Evolutionary conservation across 2,888 invertebrate species (phyloP).

Genomic region (Polymixis lichenea): DNA sequence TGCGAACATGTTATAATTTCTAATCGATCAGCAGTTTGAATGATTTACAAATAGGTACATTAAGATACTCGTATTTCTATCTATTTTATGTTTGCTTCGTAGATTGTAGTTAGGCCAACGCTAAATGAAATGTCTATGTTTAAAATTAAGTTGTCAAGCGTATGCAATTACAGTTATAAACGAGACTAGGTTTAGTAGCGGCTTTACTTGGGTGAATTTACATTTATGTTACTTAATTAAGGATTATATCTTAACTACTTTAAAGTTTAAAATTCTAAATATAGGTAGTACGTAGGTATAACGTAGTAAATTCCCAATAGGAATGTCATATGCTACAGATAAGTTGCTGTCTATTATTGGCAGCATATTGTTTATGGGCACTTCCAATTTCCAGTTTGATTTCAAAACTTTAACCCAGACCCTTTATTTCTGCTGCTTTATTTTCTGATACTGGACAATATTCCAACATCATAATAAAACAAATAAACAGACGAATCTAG

Average conservation of each 20-base stretch:
- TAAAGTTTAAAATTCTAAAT: neutral
- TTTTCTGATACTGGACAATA: no score
- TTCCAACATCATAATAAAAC: neutral
- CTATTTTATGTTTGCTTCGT: neutral
- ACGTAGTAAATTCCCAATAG: neutral
- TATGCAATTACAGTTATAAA: constrained; percentile 16
- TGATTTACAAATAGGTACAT: no score
- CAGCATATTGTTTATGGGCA: neutral
- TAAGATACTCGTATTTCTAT: neutral
- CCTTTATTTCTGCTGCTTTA: neutral
- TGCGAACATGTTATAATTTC: no score
- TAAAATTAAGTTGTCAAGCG: constrained; percentile 52
- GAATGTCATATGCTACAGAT: no score
- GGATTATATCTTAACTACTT: no score
- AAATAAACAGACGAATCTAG: constrained; percentile 27
- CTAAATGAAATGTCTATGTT: constrained; percentile 33
- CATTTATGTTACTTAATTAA: no score
- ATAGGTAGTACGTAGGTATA: no score
- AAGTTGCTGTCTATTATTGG: neutral
- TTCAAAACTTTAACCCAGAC: neutral
- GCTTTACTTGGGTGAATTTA: neutral
- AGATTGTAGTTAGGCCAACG: constrained; percentile 27
- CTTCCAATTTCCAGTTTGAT: neutral
- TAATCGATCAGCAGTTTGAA: no score
- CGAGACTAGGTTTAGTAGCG: neutral